Base-by-base conservation (phyloP, 2,797 vertebrate genomes). In the Synaphobranchus kaupii region DNA sequence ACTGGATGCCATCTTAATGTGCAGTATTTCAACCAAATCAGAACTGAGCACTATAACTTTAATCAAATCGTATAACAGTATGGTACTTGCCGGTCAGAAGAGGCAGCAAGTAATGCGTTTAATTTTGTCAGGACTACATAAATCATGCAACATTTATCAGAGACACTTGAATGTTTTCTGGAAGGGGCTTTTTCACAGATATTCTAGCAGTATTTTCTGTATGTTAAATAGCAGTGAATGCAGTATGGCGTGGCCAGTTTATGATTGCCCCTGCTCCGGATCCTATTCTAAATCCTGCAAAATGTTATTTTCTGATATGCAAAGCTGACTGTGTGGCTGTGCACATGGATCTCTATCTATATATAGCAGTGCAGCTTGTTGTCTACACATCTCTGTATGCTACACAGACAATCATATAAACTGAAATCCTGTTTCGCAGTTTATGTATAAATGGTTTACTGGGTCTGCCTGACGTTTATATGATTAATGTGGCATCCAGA, bases 401-500 rank as follows among this genome's bases (percentile, higher is more conserved):
- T 28, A 82, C 84, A 52, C 54, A 78, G 63, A 28, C 81, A 78
- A 58, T 73, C 85, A 39, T 78, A 58, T 84, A 54, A 83, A 58
- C 54, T 5, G 9, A 86, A 73, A 84, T 28, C 68, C 60, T 58
- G 83, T 84, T 76, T 44, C 39, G 44, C 34, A 44, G 73, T 44
- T 78, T 47, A 44, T 76, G 50, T 73, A 60, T 84, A 76, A 83
- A 28, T 56, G 48, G 48, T 78, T 84, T 88, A 44, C 81, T 60
- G 66, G 84, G n/a, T 84, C 66, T 48, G 50, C 50, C 78, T 66
- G 63, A 68, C 31, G 54, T 86, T 84, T n/a, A 76, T 28, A 85
- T 86, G 71, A 86, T 88, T 83, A 86, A 86, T 84, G 52, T 73
- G 86, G 17, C 50, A 63, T 80, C 78, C 56, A 31, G 47, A 47